Evolutionary conservation across 2,888 invertebrate genomes (phyloP), one percentile per base, ranked within the genome.

Genomic region (Cynaeus angustus): DNA sequence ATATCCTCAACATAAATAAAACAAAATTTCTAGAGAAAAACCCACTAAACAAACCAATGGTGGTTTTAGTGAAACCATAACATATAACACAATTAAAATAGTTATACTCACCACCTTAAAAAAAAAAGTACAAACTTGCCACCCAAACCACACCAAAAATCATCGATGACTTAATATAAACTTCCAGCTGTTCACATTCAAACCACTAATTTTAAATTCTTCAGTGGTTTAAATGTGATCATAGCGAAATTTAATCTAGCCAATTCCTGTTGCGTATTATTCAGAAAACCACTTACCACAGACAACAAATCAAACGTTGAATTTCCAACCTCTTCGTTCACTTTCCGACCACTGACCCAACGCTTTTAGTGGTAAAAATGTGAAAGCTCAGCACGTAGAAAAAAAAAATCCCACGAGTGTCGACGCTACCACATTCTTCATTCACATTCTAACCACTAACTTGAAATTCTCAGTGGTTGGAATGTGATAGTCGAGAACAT

Each of bases 171-270:
- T 1, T 2, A n/a, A 7, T 33, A 28, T 28, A 33, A 33, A 33
- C 33, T 33, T 33, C 33, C 2, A 33, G 2, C 9, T 33, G 33
- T 33, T 33, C 33, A 33, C 33, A 33, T 33, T 33, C 3, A 33
- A 33, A 33, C 33, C 33, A 33, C 33, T 33, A 33, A 7, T 33
- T 4, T 33, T n/a, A 33, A 6, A 33, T 4, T 7, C 33, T n/a
- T 33, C 33, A 33, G 33, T 33, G 33, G 33, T 33, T 33, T 33
- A 33, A 33, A 33, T 33, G 33, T 33, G 33, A 33, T 33, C 33
- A 33, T 33, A 33, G 33, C 7, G 33, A 33, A 33, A 33, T 33
- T 33, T 33, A 33, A 33, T n/a, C n/a, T n/a, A n/a, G n/a, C n/a
- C n/a, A n/a, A n/a, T n/a, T n/a, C n/a, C n/a, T n/a, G n/a, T n/a